phyloP scores from a whole-genome alignment of 2,888 invertebrate species.

The Palloptera scutellata region DNA sequence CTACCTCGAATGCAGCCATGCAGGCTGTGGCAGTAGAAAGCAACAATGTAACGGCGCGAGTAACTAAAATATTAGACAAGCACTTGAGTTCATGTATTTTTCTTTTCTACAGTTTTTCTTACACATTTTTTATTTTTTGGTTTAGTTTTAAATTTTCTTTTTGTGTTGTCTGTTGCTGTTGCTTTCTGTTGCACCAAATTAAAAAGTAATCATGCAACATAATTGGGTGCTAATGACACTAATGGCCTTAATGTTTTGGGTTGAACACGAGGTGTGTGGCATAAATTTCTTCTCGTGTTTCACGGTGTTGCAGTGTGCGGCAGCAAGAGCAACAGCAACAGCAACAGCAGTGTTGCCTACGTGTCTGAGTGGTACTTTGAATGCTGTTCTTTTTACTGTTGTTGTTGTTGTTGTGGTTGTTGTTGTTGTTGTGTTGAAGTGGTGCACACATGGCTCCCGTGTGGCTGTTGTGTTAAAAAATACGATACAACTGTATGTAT shows the following conservation, averaged over 20 bases:
- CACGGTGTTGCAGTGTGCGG: slow-evolving; percentile 21
- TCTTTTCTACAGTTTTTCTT: slow-evolving; percentile 15
- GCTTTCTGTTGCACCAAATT: slow-evolving; percentile 48
- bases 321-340: neutral
- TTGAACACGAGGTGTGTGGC: slow-evolving; percentile 1
- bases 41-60: slow-evolving; percentile 3
- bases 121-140: too few species aligned
- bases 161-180: too few species aligned
- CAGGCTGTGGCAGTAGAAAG: slow-evolving; percentile 48
- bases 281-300: neutral
- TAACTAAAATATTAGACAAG: neutral
- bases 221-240: slow-evolving; percentile 61
- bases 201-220: slow-evolving; percentile 56
- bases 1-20: slow-evolving; percentile 42
- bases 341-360: slow-evolving; percentile 9
- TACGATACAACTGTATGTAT: neutral
- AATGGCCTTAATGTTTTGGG: slow-evolving; percentile 43
- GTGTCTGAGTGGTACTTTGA: slow-evolving; percentile 17
- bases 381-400: slow-evolving; percentile 22
- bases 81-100: slow-evolving; percentile 3
- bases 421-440: slow-evolving; percentile 33
- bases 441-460: slow-evolving; percentile 43
- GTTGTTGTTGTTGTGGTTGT: slow-evolving; percentile 30
- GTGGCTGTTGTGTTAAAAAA: slow-evolving; percentile 38
- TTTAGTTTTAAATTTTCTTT: too few species aligned